phyloP scores from a whole-genome alignment of 2,113 vertebrate species.

The Festucalex cinctus region DNA sequence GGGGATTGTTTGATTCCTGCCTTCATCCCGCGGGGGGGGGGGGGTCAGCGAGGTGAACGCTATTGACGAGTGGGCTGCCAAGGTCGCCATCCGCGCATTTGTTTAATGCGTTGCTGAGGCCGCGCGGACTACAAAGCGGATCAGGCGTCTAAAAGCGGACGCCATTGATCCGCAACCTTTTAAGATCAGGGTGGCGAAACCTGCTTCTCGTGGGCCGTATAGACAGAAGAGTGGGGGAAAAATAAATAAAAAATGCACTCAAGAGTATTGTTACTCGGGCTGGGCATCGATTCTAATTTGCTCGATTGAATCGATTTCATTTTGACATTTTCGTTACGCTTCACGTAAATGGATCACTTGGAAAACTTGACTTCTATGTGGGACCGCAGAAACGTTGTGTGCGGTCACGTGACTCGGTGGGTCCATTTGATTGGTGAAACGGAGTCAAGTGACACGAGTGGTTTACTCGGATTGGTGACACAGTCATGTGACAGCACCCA shows the following conservation, averaged over 20 bases:
- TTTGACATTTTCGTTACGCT: background rate
- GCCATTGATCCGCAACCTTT: slow-evolving; percentile 19
- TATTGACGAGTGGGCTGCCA: slow-evolving; percentile 37
- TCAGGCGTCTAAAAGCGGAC: slow-evolving; percentile 26
- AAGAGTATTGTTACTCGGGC: no score
- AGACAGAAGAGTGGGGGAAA: no score
- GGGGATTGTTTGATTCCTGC: slow-evolving; percentile 18
- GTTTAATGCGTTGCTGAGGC: slow-evolving; percentile 44
- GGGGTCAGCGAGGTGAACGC: slow-evolving; percentile 35
- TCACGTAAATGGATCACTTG: background rate
- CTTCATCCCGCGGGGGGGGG: background rate
- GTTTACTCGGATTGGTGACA: background rate
- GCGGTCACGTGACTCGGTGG: no score
- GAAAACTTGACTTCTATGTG: no score
- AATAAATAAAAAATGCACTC: no score
- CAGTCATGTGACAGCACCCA: background rate
- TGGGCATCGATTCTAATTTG: no score
- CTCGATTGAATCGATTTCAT: no score
- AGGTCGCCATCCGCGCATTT: slow-evolving; percentile 56
- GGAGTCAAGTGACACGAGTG: background rate
- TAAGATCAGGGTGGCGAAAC: background rate
- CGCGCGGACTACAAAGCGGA: slow-evolving; percentile 13
- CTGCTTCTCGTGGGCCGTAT: background rate
- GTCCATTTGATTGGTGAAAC: background rate
- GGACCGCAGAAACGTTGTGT: no score